Evolutionary conservation across 2,888 invertebrate genomes (phyloP).

Genomic region (Plebejus anna): DNA sequence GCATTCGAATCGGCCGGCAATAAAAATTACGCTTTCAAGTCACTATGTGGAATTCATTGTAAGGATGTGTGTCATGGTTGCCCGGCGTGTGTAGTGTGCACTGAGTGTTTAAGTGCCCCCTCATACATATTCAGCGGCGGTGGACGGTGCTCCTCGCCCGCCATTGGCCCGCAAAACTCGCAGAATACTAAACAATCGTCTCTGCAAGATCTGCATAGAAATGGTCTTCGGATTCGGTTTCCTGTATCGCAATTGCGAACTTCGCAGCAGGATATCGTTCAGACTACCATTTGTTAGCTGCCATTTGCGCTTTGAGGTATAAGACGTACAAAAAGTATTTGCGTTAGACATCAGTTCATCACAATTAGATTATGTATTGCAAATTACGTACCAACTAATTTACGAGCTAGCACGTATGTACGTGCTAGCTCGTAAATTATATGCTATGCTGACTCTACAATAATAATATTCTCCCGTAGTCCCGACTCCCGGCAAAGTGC

Average conservation of each 20-base stretch:
- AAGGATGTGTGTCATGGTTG: constrained; percentile 71
- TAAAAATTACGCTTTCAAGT: constrained; percentile 34
- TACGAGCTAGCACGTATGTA: too few relatives aligned
- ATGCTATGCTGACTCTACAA: too few relatives aligned
- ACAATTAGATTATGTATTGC: too few relatives aligned
- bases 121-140: constrained; percentile 71
- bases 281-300: constrained; percentile 35
- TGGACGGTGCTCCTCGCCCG: constrained; percentile 54
- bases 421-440: too few relatives aligned
- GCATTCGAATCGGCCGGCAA: constrained; percentile 26
- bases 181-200: constrained; percentile 66
- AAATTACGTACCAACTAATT: too few relatives aligned
- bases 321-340: neutral
- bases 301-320: neutral
- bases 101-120: constrained; percentile 52
- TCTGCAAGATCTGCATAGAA: constrained; percentile 66
- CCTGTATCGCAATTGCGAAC: constrained; percentile 51
- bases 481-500: too few relatives aligned
- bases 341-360: too few relatives aligned
- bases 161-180: constrained; percentile 64
- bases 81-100: constrained; percentile 59
- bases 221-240: constrained; percentile 61
- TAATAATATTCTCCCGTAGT: too few relatives aligned
- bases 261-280: constrained; percentile 42
- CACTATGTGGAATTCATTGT: constrained; percentile 47